Evolutionary conservation across 2,113 vertebrate genomes (phyloP), one percentile per base, ranked within the genome.

Genomic region (Suncus etruscus): DNA sequence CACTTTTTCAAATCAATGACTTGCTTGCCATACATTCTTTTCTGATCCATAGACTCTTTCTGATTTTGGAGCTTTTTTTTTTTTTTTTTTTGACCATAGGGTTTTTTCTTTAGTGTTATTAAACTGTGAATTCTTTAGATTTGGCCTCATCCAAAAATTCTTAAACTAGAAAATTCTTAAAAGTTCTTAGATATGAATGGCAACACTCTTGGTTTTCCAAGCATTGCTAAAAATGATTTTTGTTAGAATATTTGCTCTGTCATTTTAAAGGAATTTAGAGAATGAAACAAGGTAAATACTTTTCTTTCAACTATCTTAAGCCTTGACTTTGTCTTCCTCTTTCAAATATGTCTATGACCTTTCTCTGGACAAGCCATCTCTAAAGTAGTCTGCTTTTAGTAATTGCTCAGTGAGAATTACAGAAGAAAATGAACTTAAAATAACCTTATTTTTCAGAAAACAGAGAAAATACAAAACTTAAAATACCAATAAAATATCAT

Each of bases 341-440:
- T n/a, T 91, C 78, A 81, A 25, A 91, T 68, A 76, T 66, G 24
- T 76, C 51, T 68, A 76, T 66, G 24, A 72, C 51, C 6, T 61
- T 84, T 89, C 88, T 91, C 69, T 68, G 69, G 65, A 51, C 24
- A 63, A 81, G 31, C 12, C 14, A 32, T 89, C 63, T 89, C 83
- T 18, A 89, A 83, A 76, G 39, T 18, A 50, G 79, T 92, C 51
- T 89, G 74, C 51, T 95, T 94, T 78, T 63, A 88, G 47, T 85
- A 86, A 47, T 54, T 58, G n/a, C 20, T 77, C 73, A 92, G 15
- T n/a, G 65, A 51, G 32, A 66, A 22, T 47, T 58, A 68, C n/a
- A 72, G 47, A 92, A 68, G 65, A 83, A 91, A 84, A 83, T 1
- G 11, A 61, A 88, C 12, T 3, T 11, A 31, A 92, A 84, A 72